Conservation (phyloP, 2,797 vertebrate genomes). For the Apogon hyalosoma region DNA sequence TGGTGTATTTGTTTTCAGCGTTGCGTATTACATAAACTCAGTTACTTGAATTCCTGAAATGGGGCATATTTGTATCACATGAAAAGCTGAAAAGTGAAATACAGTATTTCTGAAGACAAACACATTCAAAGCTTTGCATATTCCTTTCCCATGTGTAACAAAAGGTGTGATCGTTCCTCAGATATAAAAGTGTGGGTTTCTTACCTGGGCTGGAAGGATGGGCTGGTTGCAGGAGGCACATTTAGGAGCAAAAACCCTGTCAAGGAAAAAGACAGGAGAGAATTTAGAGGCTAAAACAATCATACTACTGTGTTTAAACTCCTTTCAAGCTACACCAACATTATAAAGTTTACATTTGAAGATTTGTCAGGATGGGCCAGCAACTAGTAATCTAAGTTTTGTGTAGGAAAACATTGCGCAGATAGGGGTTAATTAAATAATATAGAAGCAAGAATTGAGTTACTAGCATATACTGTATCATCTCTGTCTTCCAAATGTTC, state of each 20-base stretch:
- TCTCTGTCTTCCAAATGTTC: background rate
- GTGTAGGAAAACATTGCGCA: too few relatives aligned
- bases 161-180: too few relatives aligned
- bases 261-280: conserved; percentile 19
- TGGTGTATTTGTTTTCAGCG: background rate
- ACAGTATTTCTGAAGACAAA: background rate
- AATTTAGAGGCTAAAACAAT: background rate
- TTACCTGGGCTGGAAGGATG: conserved; percentile 97
- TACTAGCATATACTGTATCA: background rate
- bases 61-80: background rate
- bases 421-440: background rate
- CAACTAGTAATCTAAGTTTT: too few relatives aligned
- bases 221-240: conserved; percentile 97
- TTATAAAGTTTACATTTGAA: too few relatives aligned
- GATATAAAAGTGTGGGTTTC: background rate
- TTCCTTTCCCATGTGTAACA: too few relatives aligned
- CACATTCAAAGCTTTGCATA: too few relatives aligned
- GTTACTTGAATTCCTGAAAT: background rate
- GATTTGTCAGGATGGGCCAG: too few relatives aligned
- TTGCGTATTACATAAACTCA: background rate
- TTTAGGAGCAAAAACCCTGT: conserved; percentile 97
- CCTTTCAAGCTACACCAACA: too few relatives aligned
- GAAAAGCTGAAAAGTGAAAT: background rate
- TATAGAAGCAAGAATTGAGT: background rate
- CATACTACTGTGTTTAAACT: too few relatives aligned